Evolutionary conservation across 2,113 vertebrate genomes (phyloP).

Genomic region (Spea bombifrons): DNA sequence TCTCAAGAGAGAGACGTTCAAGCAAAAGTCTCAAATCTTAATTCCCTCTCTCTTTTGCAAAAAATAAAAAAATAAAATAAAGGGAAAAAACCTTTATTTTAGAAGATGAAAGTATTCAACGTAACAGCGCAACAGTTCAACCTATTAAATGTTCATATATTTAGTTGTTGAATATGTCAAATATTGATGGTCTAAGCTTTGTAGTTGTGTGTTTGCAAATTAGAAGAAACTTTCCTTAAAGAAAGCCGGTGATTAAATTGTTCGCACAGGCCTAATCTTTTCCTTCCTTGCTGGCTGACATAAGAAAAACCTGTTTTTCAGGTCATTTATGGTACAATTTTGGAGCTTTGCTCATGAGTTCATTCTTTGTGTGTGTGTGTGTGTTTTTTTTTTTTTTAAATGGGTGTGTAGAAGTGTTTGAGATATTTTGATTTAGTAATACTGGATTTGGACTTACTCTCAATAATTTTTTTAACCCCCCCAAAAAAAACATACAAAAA

Average conservation of each 20-base stretch:
- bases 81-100: too few species aligned
- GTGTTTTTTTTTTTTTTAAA: conserved; percentile 60
- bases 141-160: too few species aligned
- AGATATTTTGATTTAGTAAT: conserved; percentile 69
- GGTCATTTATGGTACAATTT: conserved; percentile 65
- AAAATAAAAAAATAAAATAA: too few species aligned
- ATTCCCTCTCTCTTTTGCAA: too few species aligned
- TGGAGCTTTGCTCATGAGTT: conserved; percentile 65
- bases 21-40: too few species aligned
- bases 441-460: conserved; percentile 49
- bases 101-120: too few species aligned
- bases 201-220: conserved; percentile 40
- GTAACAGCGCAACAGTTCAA: too few species aligned
- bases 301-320: conserved; percentile 67
- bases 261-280: conserved; percentile 56
- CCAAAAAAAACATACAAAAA: conserved; percentile 53
- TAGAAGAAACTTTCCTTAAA: conserved; percentile 55
- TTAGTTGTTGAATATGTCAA: too few species aligned
- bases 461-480: conserved; percentile 19
- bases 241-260: conserved; percentile 54
- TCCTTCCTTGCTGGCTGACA: conserved; percentile 56
- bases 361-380: conserved; percentile 53
- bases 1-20: too few species aligned
- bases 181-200: too few species aligned
- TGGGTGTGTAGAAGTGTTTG: conserved; percentile 64